Conservation (phyloP, 2,113 vertebrate species). For the Tetrao urogallus region DNA sequence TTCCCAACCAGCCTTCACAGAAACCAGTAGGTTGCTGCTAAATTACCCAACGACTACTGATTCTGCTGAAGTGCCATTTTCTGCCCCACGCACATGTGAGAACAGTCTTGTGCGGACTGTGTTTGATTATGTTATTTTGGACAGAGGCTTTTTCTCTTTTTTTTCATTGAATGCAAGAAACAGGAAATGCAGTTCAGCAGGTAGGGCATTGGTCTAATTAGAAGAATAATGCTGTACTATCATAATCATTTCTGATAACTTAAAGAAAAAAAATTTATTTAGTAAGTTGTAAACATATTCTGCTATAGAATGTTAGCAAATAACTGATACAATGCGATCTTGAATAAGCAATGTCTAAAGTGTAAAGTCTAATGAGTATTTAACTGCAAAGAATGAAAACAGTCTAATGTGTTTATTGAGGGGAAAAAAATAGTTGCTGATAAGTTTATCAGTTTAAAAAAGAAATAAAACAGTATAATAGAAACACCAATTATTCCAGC, state of each 20-base stretch:
- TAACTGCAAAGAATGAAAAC: not conserved
- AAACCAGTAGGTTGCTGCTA: too few species aligned
- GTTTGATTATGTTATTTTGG: not conserved
- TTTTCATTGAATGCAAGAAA: not conserved
- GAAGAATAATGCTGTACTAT: not conserved
- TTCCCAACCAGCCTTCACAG: not conserved
- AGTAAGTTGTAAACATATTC: not conserved
- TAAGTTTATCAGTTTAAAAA: not conserved
- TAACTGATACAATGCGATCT: not conserved
- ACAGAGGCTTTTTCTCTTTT: not conserved
- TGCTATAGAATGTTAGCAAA: not conserved
- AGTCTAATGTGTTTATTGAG: not conserved
- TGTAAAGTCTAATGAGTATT: not conserved
- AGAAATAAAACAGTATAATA: not conserved
- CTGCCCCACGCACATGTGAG: too few species aligned
- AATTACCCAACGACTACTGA: too few species aligned
- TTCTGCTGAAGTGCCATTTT: too few species aligned
- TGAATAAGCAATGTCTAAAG: not conserved
- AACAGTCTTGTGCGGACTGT: accelerated
- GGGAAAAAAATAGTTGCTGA: not conserved
- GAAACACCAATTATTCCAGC: not conserved
- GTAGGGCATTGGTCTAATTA: not conserved
- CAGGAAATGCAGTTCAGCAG: not conserved
- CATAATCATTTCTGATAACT: not conserved
- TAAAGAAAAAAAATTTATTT: not conserved